These are phyloP conservation scores for Pandemis heparana DNA, from an alignment of 2,888 invertebrate species.

Conservation along the genomic window DNA sequence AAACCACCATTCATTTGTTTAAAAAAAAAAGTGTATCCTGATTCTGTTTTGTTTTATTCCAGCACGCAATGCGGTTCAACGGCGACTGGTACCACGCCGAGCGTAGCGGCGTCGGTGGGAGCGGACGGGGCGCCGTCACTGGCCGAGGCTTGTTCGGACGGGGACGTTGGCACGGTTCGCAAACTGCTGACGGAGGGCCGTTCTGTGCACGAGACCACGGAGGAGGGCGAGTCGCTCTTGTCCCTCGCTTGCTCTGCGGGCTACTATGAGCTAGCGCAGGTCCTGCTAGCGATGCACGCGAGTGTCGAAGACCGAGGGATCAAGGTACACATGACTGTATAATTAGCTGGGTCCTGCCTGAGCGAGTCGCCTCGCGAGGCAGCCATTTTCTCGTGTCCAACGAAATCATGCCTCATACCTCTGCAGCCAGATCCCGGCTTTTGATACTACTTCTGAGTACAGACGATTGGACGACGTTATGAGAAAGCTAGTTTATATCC, in stretches of 20 bases:
- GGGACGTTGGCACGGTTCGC: constrained; percentile 96
- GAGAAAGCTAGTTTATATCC: no score
- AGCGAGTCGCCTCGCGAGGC: no score
- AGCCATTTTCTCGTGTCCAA: no score
- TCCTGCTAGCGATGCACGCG: constrained; percentile 98
- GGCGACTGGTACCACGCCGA: constrained; percentile 72
- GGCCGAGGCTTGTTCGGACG: constrained; percentile 97
- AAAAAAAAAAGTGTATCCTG: background rate
- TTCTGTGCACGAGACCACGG: constrained; percentile 97
- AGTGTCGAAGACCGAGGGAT: constrained; percentile 99
- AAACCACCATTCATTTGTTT: no score
- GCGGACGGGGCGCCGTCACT: constrained; percentile 89
- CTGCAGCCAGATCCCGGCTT: no score
- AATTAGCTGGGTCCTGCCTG: no score
- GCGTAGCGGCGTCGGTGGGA: constrained; percentile 64
- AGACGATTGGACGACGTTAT: no score
- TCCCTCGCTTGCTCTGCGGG: constrained; percentile 99
- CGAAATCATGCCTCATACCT: no score
- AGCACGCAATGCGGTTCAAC: constrained; percentile 81
- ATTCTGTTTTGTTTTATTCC: constrained; percentile 46
- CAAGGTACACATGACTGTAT: constrained; percentile 85
- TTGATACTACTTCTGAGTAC: no score
- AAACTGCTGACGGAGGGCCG: constrained; percentile 97
- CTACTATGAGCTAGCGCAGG: constrained; percentile 98
- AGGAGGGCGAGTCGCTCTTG: constrained; percentile 98